Percentiles rank a stretch among this genome's conserved stretches.
Evolutionary conservation across 2,797 vertebrate genomes (phyloP).

Genomic region (Malurus leucopterus): DNA sequence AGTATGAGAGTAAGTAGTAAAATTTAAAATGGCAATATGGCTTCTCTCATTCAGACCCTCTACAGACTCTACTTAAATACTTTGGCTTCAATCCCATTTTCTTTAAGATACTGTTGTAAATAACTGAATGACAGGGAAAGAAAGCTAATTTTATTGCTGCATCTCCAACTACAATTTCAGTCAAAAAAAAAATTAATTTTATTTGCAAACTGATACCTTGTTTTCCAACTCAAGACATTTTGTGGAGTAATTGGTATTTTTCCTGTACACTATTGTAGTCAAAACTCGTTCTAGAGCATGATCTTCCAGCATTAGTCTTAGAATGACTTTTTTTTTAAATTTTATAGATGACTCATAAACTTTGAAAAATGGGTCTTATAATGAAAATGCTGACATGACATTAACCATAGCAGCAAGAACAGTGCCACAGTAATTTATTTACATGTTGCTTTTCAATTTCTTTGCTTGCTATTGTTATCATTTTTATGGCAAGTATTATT

Average conservation of each 20-base stretch:
- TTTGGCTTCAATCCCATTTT: background rate
- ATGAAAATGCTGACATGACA: slow-evolving; percentile 46
- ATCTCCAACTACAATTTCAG: background rate
- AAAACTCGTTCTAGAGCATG: background rate
- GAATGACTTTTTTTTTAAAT: background rate
- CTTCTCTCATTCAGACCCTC: background rate
- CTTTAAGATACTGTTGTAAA: background rate
- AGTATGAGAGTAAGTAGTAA: background rate
- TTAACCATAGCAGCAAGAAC: slow-evolving; percentile 45
- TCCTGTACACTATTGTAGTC: background rate
- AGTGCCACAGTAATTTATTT: slow-evolving; percentile 43
- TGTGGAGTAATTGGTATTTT: background rate
- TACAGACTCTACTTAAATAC: background rate
- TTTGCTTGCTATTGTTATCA: slow-evolving; percentile 54
- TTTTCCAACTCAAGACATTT: background rate
- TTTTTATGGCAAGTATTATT: slow-evolving; percentile 58
- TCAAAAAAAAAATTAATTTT: background rate
- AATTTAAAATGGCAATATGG: background rate
- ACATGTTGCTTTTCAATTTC: slow-evolving; percentile 51
- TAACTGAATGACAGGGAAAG: background rate
- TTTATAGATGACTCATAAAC: slow-evolving; percentile 31
- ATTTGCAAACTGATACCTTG: background rate
- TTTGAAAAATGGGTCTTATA: slow-evolving; percentile 36
- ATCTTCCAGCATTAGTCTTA: background rate
- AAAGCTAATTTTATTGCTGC: background rate